A percentile compares a stretch with the other conserved stretches of the same genome.
Conservation (phyloP, 2,113 vertebrate species). For the Pelecanus crispus region DNA sequence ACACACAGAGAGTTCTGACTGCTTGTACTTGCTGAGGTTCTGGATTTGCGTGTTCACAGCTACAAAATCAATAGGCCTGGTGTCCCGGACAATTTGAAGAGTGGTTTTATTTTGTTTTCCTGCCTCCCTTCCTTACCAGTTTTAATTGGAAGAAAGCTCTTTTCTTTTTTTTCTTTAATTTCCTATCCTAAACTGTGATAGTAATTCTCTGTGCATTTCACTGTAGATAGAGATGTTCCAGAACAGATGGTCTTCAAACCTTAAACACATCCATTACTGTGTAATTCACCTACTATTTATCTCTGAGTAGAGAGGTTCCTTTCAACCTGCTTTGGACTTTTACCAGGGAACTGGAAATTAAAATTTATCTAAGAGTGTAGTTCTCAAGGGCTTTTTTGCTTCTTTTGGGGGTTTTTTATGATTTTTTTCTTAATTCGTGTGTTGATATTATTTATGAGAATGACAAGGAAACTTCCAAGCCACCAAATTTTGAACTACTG, state of each 20-base stretch:
- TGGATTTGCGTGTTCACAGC: not conserved
- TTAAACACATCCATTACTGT: not conserved
- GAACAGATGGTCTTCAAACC: not conserved
- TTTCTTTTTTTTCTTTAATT: not conserved
- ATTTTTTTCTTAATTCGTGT: not conserved
- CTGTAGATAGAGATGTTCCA: not conserved
- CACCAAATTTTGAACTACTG: not conserved
- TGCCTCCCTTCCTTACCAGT: not conserved
- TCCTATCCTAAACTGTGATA: not conserved
- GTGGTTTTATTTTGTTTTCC: not conserved
- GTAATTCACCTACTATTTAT: not conserved
- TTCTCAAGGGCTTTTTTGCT: not conserved
- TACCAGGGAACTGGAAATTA: not conserved
- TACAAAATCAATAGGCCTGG: not conserved
- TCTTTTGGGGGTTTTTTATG: not conserved
- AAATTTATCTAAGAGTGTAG: not conserved
- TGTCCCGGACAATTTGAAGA: not conserved
- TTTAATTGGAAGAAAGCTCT: not conserved
- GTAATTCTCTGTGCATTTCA: not conserved
- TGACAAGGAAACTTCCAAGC: not conserved
- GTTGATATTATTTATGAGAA: not conserved
- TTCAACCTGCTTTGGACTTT: not conserved
- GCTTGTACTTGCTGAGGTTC: not conserved
- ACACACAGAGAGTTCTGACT: not conserved
- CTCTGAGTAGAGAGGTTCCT: not conserved